phyloP scores from a whole-genome alignment of 1,140 invertebrate species.

The Steinernema feltiae region DNA sequence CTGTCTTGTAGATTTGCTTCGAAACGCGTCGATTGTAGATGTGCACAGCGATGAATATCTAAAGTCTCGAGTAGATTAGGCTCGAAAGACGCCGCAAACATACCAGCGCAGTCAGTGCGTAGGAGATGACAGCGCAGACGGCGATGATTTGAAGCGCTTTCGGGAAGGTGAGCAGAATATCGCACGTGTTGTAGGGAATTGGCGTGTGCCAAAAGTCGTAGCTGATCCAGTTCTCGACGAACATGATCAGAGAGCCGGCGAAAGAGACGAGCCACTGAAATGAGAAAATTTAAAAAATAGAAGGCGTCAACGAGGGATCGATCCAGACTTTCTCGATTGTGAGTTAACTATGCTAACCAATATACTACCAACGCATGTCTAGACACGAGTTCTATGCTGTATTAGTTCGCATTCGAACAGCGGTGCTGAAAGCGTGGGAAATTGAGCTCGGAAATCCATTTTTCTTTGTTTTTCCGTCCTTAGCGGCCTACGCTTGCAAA shows the following conservation, averaged over 20 bases:
- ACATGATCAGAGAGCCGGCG: neutral
- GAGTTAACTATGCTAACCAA: no score
- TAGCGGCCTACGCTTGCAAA: no score
- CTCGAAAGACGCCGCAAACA: no score
- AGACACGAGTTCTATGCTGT: no score
- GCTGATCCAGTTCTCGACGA: neutral
- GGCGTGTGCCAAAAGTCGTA: neutral
- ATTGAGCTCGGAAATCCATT: no score
- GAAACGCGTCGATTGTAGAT: neutral
- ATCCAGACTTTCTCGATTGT: no score
- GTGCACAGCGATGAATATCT: neutral
- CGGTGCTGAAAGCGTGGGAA: no score
- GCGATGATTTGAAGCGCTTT: neutral
- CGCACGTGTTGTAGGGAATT: neutral
- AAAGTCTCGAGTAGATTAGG: neutral
- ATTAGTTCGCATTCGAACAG: no score
- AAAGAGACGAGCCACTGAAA: slow-evolving; percentile 4
- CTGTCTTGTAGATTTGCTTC: neutral
- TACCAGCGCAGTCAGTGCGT: neutral
- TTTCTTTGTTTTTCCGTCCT: no score
- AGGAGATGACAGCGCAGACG: neutral
- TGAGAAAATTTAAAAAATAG: neutral
- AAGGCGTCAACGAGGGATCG: no score
- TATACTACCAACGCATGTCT: no score
- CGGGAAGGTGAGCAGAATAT: neutral